A percentile compares a stretch with the other conserved stretches of the same genome.
These are phyloP conservation scores for Diorhabda elongata DNA, from an alignment of 1,140 invertebrate species.

Conservation along the genomic window DNA sequence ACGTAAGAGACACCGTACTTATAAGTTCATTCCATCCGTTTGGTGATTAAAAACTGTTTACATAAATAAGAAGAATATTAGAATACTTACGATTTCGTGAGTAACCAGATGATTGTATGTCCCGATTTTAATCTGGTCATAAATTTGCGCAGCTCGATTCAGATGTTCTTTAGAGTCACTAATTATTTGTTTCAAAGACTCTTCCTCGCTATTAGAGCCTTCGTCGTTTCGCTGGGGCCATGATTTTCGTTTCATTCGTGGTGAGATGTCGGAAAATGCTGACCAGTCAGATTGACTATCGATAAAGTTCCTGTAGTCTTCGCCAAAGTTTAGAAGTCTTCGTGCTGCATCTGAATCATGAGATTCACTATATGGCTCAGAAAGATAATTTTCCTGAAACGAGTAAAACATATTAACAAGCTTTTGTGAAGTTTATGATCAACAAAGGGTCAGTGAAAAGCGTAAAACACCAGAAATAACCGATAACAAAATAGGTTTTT, in stretches of 20 bases:
- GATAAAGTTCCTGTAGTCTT: constrained; percentile 84
- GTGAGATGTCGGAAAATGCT: constrained; percentile 58
- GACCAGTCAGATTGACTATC: constrained; percentile 82
- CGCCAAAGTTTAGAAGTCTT: constrained; percentile 79
- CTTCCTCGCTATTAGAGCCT: constrained; percentile 42
- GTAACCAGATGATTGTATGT: constrained; percentile 37
- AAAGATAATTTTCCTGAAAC: constrained; percentile 82
- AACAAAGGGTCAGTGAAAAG: too few relatives aligned
- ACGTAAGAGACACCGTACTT: not conserved
- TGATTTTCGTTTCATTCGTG: constrained; percentile 44
- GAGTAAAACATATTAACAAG: not conserved
- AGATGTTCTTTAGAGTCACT: constrained; percentile 40
- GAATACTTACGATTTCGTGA: constrained; percentile 40
- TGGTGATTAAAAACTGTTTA: not conserved
- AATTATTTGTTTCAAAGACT: constrained; percentile 39
- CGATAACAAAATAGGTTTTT: too few relatives aligned
- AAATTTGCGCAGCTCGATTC: constrained; percentile 34
- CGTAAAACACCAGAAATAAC: too few relatives aligned
- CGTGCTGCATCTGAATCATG: constrained; percentile 80
- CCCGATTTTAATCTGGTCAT: constrained; percentile 10
- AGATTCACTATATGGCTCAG: constrained; percentile 86
- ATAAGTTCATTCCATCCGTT: not conserved
- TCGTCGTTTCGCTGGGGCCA: constrained; percentile 27
- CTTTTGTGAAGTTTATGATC: too few relatives aligned
- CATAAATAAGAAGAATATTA: constrained; percentile 15